Evolutionary conservation across 2,797 vertebrate species (phyloP).

Genomic region (Pantherophis vulpinus): DNA sequence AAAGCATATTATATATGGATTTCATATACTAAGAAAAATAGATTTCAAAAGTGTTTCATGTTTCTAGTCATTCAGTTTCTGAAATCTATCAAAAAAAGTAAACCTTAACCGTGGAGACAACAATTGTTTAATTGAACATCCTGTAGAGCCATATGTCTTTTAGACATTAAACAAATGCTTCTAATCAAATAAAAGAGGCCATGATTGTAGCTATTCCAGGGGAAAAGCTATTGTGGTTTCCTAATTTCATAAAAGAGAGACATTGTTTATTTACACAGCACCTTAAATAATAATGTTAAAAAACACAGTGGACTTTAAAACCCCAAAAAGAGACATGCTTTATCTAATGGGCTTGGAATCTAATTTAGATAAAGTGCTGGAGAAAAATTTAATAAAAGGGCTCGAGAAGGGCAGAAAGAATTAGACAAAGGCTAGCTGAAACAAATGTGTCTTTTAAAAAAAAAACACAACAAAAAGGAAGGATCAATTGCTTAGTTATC

Average conservation of each 20-base stretch:
- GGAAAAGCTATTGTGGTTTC: slow-evolving; percentile 28
- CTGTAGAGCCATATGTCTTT: slow-evolving; percentile 23
- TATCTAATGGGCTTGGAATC: slow-evolving; percentile 1
- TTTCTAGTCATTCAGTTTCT: not conserved
- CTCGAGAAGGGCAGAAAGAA: not conserved
- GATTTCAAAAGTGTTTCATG: not conserved
- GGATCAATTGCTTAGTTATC: not conserved
- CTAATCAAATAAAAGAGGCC: slow-evolving; percentile 24
- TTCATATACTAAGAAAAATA: not conserved
- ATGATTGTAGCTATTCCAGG: slow-evolving; percentile 31
- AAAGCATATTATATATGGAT: not conserved
- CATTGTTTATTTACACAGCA: slow-evolving; percentile 31
- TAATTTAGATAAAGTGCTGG: slow-evolving; percentile 10
- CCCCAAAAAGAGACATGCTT: not conserved
- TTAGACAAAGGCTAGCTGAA: not conserved
- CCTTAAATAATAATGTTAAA: slow-evolving; percentile 29
- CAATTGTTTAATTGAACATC: slow-evolving; percentile 29
- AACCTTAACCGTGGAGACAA: not conserved
- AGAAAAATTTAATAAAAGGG: not conserved
- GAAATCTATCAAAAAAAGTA: not conserved
- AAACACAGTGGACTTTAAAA: slow-evolving; percentile 37
- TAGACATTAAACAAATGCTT: slow-evolving; percentile 31
- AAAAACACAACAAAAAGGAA: not conserved
- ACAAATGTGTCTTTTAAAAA: slow-evolving; percentile 14
- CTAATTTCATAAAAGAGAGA: slow-evolving; percentile 21